A percentile compares a stretch with the other conserved stretches of the same genome.
Evolutionary conservation across 2,113 vertebrate species (phyloP).

Genomic region (Mandrillus leucophaeus): DNA sequence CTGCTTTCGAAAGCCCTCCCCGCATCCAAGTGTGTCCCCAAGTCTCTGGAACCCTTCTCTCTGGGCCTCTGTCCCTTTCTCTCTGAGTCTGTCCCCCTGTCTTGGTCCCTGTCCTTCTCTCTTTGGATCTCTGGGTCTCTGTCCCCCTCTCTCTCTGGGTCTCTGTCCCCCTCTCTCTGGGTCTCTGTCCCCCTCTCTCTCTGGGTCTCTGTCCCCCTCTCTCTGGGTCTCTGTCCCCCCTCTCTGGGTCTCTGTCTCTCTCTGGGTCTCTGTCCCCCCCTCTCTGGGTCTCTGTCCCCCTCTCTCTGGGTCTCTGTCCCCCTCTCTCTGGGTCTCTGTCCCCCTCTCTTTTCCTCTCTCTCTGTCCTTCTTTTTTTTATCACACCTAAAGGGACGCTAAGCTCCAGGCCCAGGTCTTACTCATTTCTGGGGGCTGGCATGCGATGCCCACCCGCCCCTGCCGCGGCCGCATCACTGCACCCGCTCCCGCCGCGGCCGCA

Average conservation of each 20-base stretch:
- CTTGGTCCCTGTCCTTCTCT: too few species aligned
- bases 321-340: too few species aligned
- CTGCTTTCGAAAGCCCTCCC: not conserved
- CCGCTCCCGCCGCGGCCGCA: accelerated
- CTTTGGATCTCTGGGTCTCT: too few species aligned
- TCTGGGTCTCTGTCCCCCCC: too few species aligned
- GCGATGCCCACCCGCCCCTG: accelerated
- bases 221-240: too few species aligned
- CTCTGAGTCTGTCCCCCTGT: not conserved
- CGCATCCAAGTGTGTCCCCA: not conserved
- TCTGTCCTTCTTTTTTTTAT: not conserved
- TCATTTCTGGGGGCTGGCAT: not conserved
- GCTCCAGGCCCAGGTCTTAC: not conserved
- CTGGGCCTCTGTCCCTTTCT: not conserved
- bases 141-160: not conserved
- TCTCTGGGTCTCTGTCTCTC: too few species aligned
- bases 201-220: too few species aligned
- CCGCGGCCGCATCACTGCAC: accelerated
- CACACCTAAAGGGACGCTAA: not conserved
- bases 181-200: too few species aligned
- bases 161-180: not conserved
- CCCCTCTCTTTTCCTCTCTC: not conserved
- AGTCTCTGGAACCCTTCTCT: not conserved
- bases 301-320: not conserved
- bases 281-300: not conserved